Conservation (phyloP, 2,113 vertebrate species). For the Protobothrops flavoviridis region DNA sequence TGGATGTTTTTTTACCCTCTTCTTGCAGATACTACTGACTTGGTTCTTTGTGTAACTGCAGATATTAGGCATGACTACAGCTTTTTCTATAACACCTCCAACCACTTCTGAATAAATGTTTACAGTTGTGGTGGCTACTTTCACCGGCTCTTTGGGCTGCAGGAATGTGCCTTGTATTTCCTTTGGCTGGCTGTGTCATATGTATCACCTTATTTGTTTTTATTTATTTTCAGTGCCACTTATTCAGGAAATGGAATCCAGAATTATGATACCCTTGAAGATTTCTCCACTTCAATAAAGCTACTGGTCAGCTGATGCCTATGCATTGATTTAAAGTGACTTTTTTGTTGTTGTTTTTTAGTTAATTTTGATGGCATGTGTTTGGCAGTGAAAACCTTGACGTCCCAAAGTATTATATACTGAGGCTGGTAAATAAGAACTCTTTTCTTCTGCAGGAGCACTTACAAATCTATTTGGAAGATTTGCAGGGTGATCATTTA, state of each 20-base stretch:
- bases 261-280: slow-evolving; percentile 98
- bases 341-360: slow-evolving; percentile 19
- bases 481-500: slow-evolving; percentile 12
- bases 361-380: slow-evolving; percentile 65
- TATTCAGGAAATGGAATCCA: slow-evolving; percentile 98
- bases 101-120: background rate
- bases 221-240: slow-evolving; percentile 83
- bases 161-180: background rate
- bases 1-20: background rate
- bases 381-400: slow-evolving; percentile 63
- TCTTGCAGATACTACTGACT: background rate
- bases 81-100: background rate
- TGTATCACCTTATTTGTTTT: background rate
- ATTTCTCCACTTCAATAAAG: slow-evolving; percentile 87
- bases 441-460: slow-evolving; percentile 64
- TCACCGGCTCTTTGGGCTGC: background rate
- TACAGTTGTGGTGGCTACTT: background rate
- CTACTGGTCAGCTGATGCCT: slow-evolving; percentile 62
- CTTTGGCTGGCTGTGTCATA: background rate
- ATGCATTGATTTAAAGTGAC: slow-evolving; percentile 50
- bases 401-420: slow-evolving; percentile 66
- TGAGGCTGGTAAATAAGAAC: slow-evolving; percentile 65
- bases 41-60: background rate
- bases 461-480: slow-evolving; percentile 18
- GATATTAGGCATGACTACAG: background rate